Evolutionary conservation across 2,113 vertebrate species (phyloP).

Genomic region (Neolamprologus caudopunctatus): DNA sequence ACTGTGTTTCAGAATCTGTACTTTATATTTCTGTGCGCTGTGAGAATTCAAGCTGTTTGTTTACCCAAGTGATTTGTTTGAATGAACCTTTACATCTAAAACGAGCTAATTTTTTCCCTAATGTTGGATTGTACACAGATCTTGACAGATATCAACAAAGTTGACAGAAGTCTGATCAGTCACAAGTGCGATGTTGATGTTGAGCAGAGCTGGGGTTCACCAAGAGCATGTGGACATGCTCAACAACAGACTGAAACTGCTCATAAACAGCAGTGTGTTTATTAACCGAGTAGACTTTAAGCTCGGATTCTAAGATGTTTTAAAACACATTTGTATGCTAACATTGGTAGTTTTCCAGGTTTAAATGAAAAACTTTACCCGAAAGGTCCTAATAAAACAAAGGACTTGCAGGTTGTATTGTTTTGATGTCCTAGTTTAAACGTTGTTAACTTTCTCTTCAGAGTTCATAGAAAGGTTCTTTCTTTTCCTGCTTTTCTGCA

Average conservation of each 20-base stretch:
- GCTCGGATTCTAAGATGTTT: not conserved
- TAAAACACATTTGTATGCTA: not conserved
- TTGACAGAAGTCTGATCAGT: conserved; percentile 3
- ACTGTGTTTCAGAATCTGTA: conserved; percentile 6
- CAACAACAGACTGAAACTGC: not conserved
- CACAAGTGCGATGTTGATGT: not conserved
- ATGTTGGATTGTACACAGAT: conserved; percentile 23
- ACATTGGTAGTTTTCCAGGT: not conserved
- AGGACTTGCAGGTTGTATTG: not conserved
- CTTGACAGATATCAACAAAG: conserved; percentile 36
- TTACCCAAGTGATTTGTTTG: conserved; percentile 48
- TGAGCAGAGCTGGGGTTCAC: not conserved
- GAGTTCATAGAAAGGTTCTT: conserved; percentile 33
- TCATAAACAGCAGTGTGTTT: not conserved
- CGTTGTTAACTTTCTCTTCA: conserved; percentile 12
- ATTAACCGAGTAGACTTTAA: not conserved
- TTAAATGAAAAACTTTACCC: not conserved
- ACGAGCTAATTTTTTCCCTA: not conserved
- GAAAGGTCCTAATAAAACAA: not conserved
- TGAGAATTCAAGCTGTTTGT: conserved; percentile 57
- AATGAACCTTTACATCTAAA: conserved; percentile 22
- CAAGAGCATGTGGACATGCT: not conserved
- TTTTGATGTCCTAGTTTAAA: conserved; percentile 8
- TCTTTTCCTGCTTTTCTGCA: not conserved
- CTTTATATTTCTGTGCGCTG: conserved; percentile 4